These are phyloP conservation scores for Drosophila subsilvestris DNA, from an alignment of 2,888 invertebrate genomes.

Conservation along the genomic window DNA sequence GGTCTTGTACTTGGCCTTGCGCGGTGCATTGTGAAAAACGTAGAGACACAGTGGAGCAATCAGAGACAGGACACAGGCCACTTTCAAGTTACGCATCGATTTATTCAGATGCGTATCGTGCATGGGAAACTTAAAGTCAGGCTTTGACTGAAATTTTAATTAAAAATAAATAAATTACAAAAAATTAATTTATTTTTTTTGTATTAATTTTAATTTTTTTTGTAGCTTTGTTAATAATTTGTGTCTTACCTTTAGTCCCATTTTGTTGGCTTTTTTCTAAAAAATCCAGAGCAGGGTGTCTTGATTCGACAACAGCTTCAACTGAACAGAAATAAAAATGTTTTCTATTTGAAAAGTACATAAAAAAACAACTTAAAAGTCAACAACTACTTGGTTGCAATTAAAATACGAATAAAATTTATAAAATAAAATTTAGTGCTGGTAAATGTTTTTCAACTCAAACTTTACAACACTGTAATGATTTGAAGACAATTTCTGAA, in stretches of 20 bases:
- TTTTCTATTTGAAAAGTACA: not conserved
- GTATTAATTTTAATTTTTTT: not conserved
- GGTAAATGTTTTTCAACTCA: not conserved
- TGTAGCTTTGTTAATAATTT: too few species aligned
- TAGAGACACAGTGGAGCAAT: constrained; percentile 24
- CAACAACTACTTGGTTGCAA: not conserved
- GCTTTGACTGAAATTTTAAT: not conserved
- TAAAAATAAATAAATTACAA: not conserved
- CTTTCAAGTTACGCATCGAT: constrained; percentile 24
- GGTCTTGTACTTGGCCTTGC: constrained; percentile 33
- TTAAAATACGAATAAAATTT: not conserved
- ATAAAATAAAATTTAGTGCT: not conserved
- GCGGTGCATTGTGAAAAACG: constrained; percentile 34
- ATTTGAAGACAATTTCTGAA: too few species aligned
- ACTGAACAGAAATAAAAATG: not conserved
- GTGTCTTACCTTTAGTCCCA: not conserved
- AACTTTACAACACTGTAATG: not conserved
- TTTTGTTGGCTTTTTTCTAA: not conserved
- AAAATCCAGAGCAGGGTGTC: not conserved
- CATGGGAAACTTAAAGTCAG: constrained; percentile 62
- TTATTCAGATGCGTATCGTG: constrained; percentile 44
- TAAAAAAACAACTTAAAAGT: too few species aligned
- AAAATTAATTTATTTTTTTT: not conserved
- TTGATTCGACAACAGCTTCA: not conserved
- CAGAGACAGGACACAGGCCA: constrained; percentile 46